Conservation (phyloP, 2,888 invertebrate genomes). For the Drosophila infuscata region DNA sequence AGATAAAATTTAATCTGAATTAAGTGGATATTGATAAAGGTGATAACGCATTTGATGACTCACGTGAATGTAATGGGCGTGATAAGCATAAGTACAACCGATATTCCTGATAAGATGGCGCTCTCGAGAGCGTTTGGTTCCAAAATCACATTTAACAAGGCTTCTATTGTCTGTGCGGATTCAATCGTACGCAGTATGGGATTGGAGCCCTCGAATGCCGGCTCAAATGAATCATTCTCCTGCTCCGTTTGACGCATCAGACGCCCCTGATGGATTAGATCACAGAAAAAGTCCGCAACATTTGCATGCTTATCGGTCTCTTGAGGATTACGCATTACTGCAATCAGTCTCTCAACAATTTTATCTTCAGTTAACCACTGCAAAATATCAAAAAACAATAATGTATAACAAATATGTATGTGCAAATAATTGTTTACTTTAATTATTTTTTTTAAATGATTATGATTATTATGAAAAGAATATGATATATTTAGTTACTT, state of each 20-base stretch:
- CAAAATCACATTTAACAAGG: conserved; percentile 91
- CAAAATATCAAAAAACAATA: conserved; percentile 64
- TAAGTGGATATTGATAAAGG: background rate
- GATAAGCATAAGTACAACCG: conserved; percentile 91
- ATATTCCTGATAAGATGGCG: conserved; percentile 92
- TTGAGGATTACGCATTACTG: conserved; percentile 87
- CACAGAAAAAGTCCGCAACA: conserved; percentile 94
- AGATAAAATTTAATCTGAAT: conserved; percentile 2
- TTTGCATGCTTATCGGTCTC: conserved; percentile 93
- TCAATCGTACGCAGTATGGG: conserved; percentile 91
- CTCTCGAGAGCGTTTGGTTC: conserved; percentile 88
- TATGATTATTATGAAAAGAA: background rate
- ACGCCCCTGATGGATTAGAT: conserved; percentile 90
- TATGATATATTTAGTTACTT: background rate
- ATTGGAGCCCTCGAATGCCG: conserved; percentile 86
- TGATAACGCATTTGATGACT: conserved; percentile 45
- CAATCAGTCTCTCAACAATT: conserved; percentile 92
- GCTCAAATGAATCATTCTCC: conserved; percentile 86
- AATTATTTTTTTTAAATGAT: no score
- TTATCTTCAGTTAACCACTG: conserved; percentile 97
- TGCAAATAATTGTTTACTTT: background rate
- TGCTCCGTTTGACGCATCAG: conserved; percentile 86
- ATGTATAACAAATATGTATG: no score
- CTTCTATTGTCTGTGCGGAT: conserved; percentile 88
- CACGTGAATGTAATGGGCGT: conserved; percentile 82